Conservation (phyloP, 2,113 vertebrate genomes). For the Saguinus midas region DNA sequence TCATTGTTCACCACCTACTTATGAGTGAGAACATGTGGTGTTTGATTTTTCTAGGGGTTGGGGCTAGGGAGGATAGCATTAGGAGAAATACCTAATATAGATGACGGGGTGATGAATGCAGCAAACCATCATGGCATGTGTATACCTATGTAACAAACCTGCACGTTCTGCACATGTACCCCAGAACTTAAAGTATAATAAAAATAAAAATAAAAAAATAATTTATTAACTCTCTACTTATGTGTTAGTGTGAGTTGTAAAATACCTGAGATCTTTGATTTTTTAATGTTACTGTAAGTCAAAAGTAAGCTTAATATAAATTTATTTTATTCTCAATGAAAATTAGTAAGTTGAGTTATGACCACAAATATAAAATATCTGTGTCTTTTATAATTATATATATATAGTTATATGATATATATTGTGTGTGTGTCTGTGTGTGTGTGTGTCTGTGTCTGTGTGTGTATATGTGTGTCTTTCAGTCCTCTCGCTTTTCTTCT, state of each 20-base stretch:
- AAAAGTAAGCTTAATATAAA: background rate
- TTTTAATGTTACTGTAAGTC: background rate
- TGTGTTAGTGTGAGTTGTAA: background rate
- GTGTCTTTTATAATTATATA: background rate
- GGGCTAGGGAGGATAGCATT: no score
- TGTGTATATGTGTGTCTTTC: background rate
- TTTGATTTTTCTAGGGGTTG: no score
- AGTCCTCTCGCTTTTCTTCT: background rate
- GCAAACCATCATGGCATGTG: no score
- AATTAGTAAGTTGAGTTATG: background rate
- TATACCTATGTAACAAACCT: no score
- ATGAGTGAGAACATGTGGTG: no score
- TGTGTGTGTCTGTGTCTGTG: accelerated
- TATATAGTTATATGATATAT: no score
- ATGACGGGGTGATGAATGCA: no score
- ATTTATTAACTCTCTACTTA: background rate
- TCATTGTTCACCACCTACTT: no score
- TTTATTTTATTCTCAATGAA: background rate
- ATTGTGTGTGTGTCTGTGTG: accelerated
- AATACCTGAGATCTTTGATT: background rate
- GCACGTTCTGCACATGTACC: no score
- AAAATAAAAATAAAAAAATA: background rate
- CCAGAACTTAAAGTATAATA: no score
- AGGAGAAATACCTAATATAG: no score
- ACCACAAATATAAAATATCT: background rate